Base-by-base conservation (phyloP, 1,140 invertebrate species). In the Philotrypesis tridentata region DNA sequence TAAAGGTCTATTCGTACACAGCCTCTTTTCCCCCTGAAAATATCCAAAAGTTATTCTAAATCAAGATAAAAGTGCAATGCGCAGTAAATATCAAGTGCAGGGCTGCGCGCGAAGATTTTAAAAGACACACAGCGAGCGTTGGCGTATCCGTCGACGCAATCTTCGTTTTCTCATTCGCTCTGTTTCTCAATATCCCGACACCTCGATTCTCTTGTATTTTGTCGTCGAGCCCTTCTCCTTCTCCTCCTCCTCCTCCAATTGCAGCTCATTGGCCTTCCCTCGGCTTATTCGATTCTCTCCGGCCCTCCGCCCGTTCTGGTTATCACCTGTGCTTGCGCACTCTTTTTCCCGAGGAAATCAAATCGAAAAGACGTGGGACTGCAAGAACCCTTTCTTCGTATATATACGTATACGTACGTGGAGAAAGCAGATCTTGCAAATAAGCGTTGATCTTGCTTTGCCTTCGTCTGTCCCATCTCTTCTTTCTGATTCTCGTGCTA, bases 341-440 rank as follows among this genome's bases (percentile, higher is more conserved):
- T 48, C 63, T 77, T 77, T 77, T 67, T 40, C 37, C 37, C 11
- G 61, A 77, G 25, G n/a, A 77, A 77, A 77, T 77, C 61, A 29
- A n/a, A 77, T 77, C 63, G 61, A 23, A 77, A 17, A 37, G 31
- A n/a, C 25, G 29, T n/a, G 27, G 0, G 8, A n/a, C 60, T 60
- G n/a, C 6, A 5, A 37, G 9, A 37, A n/a, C n/a, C 33, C 9
- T 37, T 37, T 37, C 33, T 37, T 9, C 4, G 2, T 43, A 43
- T 43, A 12, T 12, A 43, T 43, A 55, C 5, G 7, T n/a, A 40
- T 40, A 65, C 33, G 61, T 40, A 75, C 21, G 23, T n/a, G n/a
- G n/a, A n/a, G n/a, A n/a, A n/a, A n/a, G 29, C 9, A 65, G 37
- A 76, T 75, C 55, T 40, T 76, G 17, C 31, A 37, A 65, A 76